Conservation (phyloP, 1,140 invertebrate genomes). For the Tetramorium simillimum region DNA sequence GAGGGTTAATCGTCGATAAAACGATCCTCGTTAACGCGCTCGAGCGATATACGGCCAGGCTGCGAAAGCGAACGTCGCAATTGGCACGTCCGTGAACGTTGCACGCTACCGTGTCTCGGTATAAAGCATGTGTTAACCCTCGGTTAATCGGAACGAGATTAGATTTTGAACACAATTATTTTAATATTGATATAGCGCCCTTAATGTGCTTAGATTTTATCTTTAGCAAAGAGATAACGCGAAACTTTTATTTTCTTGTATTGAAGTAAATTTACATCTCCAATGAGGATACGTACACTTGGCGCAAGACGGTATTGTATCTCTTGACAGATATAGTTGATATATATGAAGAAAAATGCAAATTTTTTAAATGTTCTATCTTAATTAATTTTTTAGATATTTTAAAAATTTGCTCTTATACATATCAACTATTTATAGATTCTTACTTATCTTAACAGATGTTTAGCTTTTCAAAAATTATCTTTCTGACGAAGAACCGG, state of each 20-base stretch:
- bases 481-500: not conserved
- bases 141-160: conserved; percentile 33
- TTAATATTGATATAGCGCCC: not conserved
- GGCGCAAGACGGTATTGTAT: no score
- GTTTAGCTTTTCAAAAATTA: not conserved
- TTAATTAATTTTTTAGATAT: no score
- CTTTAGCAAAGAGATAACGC: not conserved
- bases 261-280: not conserved
- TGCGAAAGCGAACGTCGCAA: conserved; percentile 62
- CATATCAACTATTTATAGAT: not conserved
- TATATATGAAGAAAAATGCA: no score
- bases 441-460: not conserved
- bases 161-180: not conserved
- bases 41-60: conserved; percentile 72
- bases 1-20: conserved; percentile 84
- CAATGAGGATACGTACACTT: no score
- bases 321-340: no score
- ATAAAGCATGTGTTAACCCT: conserved; percentile 53
- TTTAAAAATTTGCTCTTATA: not conserved
- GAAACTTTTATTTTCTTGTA: not conserved
- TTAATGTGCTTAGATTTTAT: not conserved
- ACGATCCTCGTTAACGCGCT: conserved; percentile 84
- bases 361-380: no score
- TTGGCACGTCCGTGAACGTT: conserved; percentile 49
- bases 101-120: conserved; percentile 52